Evolutionary conservation across 2,888 invertebrate genomes (phyloP).

Genomic region (Ectemnius lituratus): DNA sequence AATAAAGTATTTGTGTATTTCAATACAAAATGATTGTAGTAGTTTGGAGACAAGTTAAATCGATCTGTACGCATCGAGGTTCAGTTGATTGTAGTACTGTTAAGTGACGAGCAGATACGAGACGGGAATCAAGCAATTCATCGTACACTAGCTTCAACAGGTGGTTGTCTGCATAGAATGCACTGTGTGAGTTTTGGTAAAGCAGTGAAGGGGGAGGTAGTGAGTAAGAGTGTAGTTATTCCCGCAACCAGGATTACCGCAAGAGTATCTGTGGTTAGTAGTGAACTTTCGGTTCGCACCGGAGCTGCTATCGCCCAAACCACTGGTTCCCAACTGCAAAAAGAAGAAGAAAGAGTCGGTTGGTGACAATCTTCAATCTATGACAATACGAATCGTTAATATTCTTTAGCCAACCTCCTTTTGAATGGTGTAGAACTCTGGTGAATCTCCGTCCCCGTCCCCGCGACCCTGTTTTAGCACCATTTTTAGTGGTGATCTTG

Average conservation of each 20-base stretch:
- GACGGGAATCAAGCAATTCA: conserved; percentile 33
- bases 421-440: conserved; percentile 85
- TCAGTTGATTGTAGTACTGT: not conserved
- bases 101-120: conserved; percentile 3
- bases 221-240: conserved; percentile 76
- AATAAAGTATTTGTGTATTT: no score
- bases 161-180: conserved; percentile 4
- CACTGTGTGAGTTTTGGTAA: conserved; percentile 48
- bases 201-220: conserved; percentile 60
- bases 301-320: conserved; percentile 77
- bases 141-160: conserved; percentile 17
- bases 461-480: conserved; percentile 84
- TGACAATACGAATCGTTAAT: not conserved
- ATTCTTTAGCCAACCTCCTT: conserved; percentile 80
- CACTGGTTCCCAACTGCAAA: conserved; percentile 76
- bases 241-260: conserved; percentile 78
- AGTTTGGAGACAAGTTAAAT: not conserved
- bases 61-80: conserved; percentile 8
- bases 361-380: conserved; percentile 2
- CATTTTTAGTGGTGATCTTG: conserved; percentile 87
- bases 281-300: conserved; percentile 78
- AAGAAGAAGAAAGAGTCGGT: conserved; percentile 42
- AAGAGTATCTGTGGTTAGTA: conserved; percentile 78
- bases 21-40: not conserved
- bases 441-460: conserved; percentile 77